Evolutionary conservation across 1,140 invertebrate species (phyloP).

Genomic region (Mamestra configurata): DNA sequence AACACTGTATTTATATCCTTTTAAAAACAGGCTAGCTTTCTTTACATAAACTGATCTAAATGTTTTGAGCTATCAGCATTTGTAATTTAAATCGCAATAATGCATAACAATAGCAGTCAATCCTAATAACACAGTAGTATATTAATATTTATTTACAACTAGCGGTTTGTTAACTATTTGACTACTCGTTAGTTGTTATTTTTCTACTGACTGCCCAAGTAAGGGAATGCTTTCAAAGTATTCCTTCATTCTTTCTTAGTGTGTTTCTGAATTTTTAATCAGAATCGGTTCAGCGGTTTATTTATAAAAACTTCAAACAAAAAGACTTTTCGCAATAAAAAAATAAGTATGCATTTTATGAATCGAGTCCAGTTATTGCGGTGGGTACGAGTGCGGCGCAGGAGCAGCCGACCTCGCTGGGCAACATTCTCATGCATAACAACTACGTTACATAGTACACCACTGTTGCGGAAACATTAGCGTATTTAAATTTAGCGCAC

Average conservation of each 20-base stretch:
- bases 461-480: not conserved
- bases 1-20: too few species aligned
- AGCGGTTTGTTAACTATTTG: not conserved
- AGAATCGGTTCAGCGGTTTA: too few species aligned
- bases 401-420: slow-evolving; percentile 1
- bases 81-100: slow-evolving; percentile 8
- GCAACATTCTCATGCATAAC: slow-evolving; percentile 12
- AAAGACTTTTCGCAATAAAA: not conserved
- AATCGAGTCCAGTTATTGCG: not conserved
- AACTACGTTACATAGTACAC: slow-evolving; percentile 15
- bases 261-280: too few species aligned
- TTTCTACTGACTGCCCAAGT: too few species aligned
- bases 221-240: too few species aligned
- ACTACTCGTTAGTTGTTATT: too few species aligned
- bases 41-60: too few species aligned
- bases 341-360: slow-evolving; percentile 2
- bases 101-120: not conserved
- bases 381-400: not conserved
- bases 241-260: too few species aligned
- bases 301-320: too few species aligned
- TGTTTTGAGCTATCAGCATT: too few species aligned
- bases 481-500: not conserved
- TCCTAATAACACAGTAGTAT: not conserved
- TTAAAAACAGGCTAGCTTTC: too few species aligned
- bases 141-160: not conserved